Percentiles rank a stretch among this genome's conserved stretches.
phyloP scores from a whole-genome alignment of 2,113 vertebrate species.

The Columba janthina region DNA sequence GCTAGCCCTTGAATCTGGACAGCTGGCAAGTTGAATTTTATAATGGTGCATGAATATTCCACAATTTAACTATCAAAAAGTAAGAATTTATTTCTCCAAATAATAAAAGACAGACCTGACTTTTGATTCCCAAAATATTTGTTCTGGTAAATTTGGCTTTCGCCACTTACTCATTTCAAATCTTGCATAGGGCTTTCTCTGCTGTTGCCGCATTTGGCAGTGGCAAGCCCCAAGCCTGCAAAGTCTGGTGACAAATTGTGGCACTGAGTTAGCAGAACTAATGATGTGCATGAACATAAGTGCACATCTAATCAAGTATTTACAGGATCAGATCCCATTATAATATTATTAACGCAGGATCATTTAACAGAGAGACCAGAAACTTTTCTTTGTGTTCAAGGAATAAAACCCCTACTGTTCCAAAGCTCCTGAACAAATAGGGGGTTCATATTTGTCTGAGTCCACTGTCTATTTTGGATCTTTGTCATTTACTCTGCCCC shows the following conservation, averaged over 20 bases:
- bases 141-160: background rate
- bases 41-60: background rate
- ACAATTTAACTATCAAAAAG: background rate
- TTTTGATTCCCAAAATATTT: background rate
- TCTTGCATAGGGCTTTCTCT: rapidly evolving
- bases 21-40: background rate
- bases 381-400: background rate
- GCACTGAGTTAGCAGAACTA: background rate
- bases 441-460: background rate
- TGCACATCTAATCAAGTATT: background rate
- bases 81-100: background rate
- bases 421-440: constrained; percentile 14
- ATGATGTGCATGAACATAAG: background rate
- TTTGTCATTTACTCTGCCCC: background rate
- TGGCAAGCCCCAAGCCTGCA: background rate
- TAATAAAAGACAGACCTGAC: background rate
- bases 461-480: background rate
- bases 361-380: background rate
- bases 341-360: background rate
- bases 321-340: background rate
- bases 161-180: background rate
- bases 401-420: background rate
- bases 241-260: background rate
- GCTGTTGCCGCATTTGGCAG: background rate
- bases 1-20: background rate